A percentile compares a stretch with the other conserved stretches of the same genome.
phyloP scores from a whole-genome alignment of 2,888 invertebrate species.

The Malthinus flaveolus region DNA sequence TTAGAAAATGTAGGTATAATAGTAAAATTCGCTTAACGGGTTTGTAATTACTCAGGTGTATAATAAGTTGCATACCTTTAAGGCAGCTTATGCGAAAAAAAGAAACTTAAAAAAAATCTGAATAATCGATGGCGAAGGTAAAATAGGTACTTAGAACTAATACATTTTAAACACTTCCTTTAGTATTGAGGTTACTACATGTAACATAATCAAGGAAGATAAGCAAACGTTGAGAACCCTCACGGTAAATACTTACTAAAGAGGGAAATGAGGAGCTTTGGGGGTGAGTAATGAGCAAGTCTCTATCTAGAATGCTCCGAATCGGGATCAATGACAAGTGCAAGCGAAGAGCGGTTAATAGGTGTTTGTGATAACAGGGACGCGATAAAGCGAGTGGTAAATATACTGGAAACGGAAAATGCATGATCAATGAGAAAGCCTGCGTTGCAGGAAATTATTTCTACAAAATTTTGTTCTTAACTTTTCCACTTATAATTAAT shows the following conservation, averaged over 20 bases:
- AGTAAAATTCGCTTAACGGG: too few relatives aligned
- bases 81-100: too few relatives aligned
- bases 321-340: conserved; percentile 56
- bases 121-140: background rate
- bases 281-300: conserved; percentile 53
- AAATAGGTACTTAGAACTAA: conserved; percentile 2
- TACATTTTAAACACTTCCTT: conserved; percentile 31
- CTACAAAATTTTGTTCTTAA: conserved; percentile 10
- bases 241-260: conserved; percentile 46
- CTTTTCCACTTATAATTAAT: conserved; percentile 3
- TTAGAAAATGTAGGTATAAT: too few relatives aligned
- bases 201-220: conserved; percentile 50
- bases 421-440: conserved; percentile 55
- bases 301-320: conserved; percentile 44
- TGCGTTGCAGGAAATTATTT: conserved; percentile 52
- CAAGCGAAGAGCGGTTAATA: conserved; percentile 52
- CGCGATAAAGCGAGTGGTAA: conserved; percentile 50
- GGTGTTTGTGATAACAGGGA: conserved; percentile 54
- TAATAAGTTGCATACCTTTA: background rate
- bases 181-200: conserved; percentile 48
- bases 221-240: conserved; percentile 45
- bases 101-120: too few relatives aligned
- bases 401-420: conserved; percentile 57
- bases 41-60: background rate
- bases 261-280: conserved; percentile 48